Evolutionary conservation across 2,888 invertebrate species (phyloP), one percentile per base, ranked within the genome.

Genomic region (Deilephila porcellus): DNA sequence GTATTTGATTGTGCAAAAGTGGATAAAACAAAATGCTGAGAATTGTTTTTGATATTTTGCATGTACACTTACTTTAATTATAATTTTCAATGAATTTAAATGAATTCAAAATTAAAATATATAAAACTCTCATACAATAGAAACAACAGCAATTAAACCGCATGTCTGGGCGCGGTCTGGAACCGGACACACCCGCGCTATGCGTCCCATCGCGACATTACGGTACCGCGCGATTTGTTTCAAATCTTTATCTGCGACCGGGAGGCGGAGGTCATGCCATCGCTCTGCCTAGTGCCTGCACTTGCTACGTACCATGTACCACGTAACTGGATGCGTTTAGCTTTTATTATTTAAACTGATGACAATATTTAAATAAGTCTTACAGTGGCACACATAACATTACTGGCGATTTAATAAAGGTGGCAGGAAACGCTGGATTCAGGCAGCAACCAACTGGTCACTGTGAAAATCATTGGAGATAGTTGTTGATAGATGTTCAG

Each of bases 191-290:
- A 64, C 20, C 20, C 63, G 64, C 67, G 67, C 67, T 19, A 67
- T 14, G 20, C 37, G 52, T 67, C 45, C 20, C 64, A 8, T n/a
- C 17, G 34, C 37, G 8, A n/a, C 34, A 34, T 34, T 63, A 67
- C 64, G 67, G 67, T 67, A 67, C 67, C 45, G 20, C 45, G 67
- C 52, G 67, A 52, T 67, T 52, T 67, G 67, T 67, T 67, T 67
- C 67, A 67, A 67, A 67, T 67, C 67, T 67, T 67, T 67, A 67
- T 25, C 67, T 52, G 52, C 17, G 67, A 52, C 52, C 64, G 52
- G 67, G 17, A 25, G 63, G 37, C 63, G n/a, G n/a, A 25, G 52
- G 67, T 67, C 67, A 67, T 45, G 67, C 67, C 25, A 19, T 45
- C 52, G 52, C 67, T 59, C 34, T 17, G 56, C 32, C 29, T n/a